Percentiles rank a stretch among this genome's conserved stretches.
phyloP scores from a whole-genome alignment of 1,140 invertebrate genomes.

The Augochlora pura region DNA sequence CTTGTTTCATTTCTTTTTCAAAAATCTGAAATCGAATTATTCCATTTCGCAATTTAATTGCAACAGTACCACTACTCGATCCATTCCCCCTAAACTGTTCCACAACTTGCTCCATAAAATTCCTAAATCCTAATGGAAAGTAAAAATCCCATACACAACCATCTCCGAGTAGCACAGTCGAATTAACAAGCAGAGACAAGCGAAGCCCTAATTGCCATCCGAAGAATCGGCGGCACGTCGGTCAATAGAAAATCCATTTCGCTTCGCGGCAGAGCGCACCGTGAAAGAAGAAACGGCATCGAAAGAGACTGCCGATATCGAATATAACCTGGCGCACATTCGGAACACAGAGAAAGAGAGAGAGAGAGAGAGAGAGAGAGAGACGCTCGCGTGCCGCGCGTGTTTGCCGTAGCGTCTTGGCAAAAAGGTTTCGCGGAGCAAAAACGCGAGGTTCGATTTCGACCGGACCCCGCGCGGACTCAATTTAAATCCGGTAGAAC shows the following conservation, averaged over 20 bases:
- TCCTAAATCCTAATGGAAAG: too few species aligned
- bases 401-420: not conserved
- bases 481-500: constrained; percentile 31
- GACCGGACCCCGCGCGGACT: not conserved
- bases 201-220: too few species aligned
- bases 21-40: too few species aligned
- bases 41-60: too few species aligned
- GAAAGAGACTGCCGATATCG: not conserved
- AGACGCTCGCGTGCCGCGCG: not conserved
- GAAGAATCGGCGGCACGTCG: not conserved
- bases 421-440: not conserved
- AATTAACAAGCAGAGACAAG: too few species aligned
- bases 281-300: not conserved
- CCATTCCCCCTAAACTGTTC: too few species aligned
- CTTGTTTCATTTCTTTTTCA: too few species aligned
- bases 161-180: too few species aligned
- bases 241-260: not conserved
- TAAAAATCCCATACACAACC: too few species aligned
- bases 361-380: not conserved
- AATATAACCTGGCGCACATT: too few species aligned
- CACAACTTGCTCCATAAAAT: too few species aligned
- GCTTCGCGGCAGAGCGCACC: not conserved
- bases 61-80: too few species aligned
- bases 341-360: not conserved
- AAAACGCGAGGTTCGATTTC: not conserved